Evolutionary conservation across 2,113 vertebrate species (phyloP), one percentile per base, ranked within the genome.

Genomic region (Reinhardtius hippoglossoides): DNA sequence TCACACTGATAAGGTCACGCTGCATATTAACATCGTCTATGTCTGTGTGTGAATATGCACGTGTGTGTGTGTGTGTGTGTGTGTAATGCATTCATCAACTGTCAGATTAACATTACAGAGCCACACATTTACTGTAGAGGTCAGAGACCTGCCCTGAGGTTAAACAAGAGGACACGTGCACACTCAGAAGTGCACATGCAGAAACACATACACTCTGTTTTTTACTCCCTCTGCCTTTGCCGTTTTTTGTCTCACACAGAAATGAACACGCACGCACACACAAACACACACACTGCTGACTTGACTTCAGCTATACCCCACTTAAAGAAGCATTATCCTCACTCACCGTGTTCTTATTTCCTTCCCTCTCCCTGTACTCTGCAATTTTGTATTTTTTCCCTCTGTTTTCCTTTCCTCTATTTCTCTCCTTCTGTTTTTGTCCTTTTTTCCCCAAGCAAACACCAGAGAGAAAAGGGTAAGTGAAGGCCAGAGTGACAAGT

Each of bases 1-100:
- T 60, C 65, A 73, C 52, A 40, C 65, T 82, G 82, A 90, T 88
- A 84, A 92, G 86, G 83, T 91, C 91, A 91, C 71, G 69, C 61
- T 60, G 35, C 73, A 76, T 71, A 81, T 82, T 88, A 79, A 44
- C 62, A 56, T 26, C 20, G 27, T 62, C 12, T 55, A 20, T 4
- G 18, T 69, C 55, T 55, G 27, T 24, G 9, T 64, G 26, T 40
- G 59, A 12, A n/a, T 13, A 21, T 62, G 35, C 9, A n/a, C 50
- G 12, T 48, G 21, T 65, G 10, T 61, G 21, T 76, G 21, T 64
- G n/a, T n/a, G n/a, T n/a, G 12, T 48, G 21, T 65, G 10, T 61
- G 21, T 76, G 21, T 64, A 24, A 59, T 52, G 4, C 26, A 74
- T 81, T 73, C 58, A 31, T 31, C 31, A 31, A 31, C 31, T 7